Evolutionary conservation across 2,888 invertebrate species (phyloP).

Genomic region (Cosmopolites sordidus): DNA sequence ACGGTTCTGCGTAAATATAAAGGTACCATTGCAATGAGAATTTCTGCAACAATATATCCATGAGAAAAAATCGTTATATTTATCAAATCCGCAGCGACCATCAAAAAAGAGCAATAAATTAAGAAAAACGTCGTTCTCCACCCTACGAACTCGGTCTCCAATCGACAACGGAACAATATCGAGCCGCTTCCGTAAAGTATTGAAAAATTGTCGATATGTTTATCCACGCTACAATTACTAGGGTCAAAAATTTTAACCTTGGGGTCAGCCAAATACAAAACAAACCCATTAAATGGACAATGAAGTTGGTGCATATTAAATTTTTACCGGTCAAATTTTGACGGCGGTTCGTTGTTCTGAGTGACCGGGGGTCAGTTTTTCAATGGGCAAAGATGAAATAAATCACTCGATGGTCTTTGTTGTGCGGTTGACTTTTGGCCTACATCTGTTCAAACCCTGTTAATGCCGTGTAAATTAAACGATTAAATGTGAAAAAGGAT

Average conservation of each 20-base stretch:
- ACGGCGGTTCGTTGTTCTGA: constrained; percentile 36
- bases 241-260: constrained; percentile 49
- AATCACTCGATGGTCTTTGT: constrained; percentile 47
- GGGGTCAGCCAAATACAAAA: constrained; percentile 40
- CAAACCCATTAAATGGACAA: constrained; percentile 37
- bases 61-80: not conserved
- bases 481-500: constrained; percentile 18
- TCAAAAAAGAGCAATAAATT: constrained; percentile 18
- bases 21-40: no score
- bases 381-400: constrained; percentile 33
- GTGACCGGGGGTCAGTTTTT: constrained; percentile 40
- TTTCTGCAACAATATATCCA: not conserved
- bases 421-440: constrained; percentile 48
- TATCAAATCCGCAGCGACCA: not conserved
- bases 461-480: constrained; percentile 28
- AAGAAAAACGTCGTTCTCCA: constrained; percentile 14
- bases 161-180: constrained; percentile 21
- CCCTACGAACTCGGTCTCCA: constrained; percentile 3
- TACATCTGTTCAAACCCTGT: constrained; percentile 47
- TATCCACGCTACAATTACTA: constrained; percentile 48
- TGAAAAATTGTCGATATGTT: constrained; percentile 49
- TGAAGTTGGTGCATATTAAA: constrained; percentile 40
- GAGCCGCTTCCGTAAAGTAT: constrained; percentile 30
- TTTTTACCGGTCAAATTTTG: constrained; percentile 44
- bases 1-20: no score